Conservation (phyloP, 1,140 invertebrate species). For the Anoplophora glabripennis region DNA sequence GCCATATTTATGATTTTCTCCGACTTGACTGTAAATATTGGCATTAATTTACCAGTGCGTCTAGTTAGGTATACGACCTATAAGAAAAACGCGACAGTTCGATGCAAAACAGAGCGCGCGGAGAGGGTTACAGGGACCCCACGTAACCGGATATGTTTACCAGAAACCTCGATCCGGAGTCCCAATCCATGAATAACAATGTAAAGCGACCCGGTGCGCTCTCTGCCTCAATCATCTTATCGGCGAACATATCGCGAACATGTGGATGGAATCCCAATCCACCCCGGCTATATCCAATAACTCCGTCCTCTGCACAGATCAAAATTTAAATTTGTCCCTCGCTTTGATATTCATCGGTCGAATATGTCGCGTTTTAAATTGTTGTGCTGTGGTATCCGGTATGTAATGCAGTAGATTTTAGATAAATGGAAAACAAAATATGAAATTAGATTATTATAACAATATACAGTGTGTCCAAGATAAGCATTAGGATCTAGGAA, state of each 20-base stretch:
- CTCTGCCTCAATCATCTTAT: conserved; percentile 38
- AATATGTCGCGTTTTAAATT: conserved; percentile 2
- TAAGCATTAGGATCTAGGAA: too few relatives aligned
- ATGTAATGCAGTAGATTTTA: background rate
- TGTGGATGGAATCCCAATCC: conserved; percentile 34
- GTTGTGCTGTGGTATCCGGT: conserved; percentile 1
- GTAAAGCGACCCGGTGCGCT: conserved; percentile 20
- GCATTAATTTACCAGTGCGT: too few relatives aligned
- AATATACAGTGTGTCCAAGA: too few relatives aligned
- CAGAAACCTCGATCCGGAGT: conserved; percentile 35
- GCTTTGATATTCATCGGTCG: conserved; percentile 23
- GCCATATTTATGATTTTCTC: too few relatives aligned
- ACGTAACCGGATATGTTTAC: conserved; percentile 44
- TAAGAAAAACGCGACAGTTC: too few relatives aligned
- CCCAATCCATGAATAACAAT: conserved; percentile 48
- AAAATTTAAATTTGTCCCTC: conserved; percentile 29
- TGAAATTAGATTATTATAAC: too few relatives aligned
- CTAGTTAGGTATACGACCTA: too few relatives aligned
- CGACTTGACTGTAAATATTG: too few relatives aligned
- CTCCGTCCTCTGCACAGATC: conserved; percentile 17
- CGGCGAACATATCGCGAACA: conserved; percentile 41
- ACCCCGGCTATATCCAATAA: conserved; percentile 30
- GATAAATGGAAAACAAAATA: too few relatives aligned
- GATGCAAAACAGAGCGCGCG: too few relatives aligned
- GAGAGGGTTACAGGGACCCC: conserved; percentile 26